Conservation (phyloP, 2,113 vertebrate genomes). For the Melanerpes formicivorus region DNA sequence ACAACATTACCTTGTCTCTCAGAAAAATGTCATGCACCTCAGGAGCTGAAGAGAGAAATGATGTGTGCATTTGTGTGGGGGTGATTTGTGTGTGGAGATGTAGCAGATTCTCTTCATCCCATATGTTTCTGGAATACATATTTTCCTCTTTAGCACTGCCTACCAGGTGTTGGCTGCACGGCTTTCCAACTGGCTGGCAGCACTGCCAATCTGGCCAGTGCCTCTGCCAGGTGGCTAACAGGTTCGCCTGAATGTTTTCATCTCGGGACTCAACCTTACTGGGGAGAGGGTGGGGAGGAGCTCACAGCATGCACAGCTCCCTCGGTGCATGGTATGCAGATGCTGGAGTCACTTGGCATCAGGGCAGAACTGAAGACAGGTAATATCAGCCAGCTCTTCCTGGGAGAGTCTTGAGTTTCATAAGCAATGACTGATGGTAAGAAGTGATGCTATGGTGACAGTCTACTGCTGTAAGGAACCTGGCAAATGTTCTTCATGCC, state of each 20-base stretch:
- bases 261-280: background rate
- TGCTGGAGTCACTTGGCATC: background rate
- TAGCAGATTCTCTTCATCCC: conserved; percentile 63
- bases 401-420: background rate
- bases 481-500: background rate
- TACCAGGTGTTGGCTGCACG: conserved; percentile 58
- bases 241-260: conserved; percentile 34
- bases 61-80: conserved; percentile 52
- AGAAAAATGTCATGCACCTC: conserved; percentile 12
- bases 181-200: conserved; percentile 54
- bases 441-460: background rate
- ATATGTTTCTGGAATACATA: conserved; percentile 66
- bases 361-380: background rate
- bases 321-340: background rate
- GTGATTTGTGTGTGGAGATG: conserved; percentile 54
- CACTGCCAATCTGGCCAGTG: conserved; percentile 54
- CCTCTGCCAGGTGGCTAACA: conserved; percentile 62
- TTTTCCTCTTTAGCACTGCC: conserved; percentile 67
- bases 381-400: background rate
- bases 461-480: background rate
- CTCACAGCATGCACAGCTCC: rapidly evolving
- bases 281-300: background rate
- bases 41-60: conserved; percentile 20
- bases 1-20: background rate
- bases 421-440: background rate